Evolutionary conservation across 1,140 invertebrate species (phyloP), one percentile per base, ranked within the genome.

Genomic region (Solenopsis fugax): DNA sequence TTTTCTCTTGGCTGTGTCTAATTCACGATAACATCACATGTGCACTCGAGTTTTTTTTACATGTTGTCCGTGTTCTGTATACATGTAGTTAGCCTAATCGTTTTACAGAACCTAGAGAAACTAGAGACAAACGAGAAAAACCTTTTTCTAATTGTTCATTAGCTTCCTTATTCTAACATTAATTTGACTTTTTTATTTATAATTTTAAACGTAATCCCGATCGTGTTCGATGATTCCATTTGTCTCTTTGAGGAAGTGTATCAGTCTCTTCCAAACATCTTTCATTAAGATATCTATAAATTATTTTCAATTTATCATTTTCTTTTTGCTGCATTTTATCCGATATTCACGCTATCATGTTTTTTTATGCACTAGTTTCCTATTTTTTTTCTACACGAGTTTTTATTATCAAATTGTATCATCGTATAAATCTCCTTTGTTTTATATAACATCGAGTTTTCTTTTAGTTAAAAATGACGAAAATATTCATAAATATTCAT

Each of bases 1-100:
- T 94, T 94, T 93, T 93, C 94, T 94, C 93, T 91, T 89, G 88
- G 80, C 87, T 88, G 45, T 50, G n/a, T 71, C 85, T 89, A 60
- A 64, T 29, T 88, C 48, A 34, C 58, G 24, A 64, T 69, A 69
- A 84, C 34, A 76, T 60, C 48, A 78, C 54, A 10, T 41, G 16
- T n/a, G 21, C 54, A 76, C 18, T 87, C 34, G 58, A 16, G 7
- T 54, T 90, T 69, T 13, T 71, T 48, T 21, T 76, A 41, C 37
- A n/a, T 76, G 62, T 87, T 72, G 54, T 80, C 75, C n/a, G 24
- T 29, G 62, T 34, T 85, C 45, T 60, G 12, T 86, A 18, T 48
- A 58, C 24, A 48, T 56, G 56, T 87, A 73, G n/a, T 72, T 87
- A 48, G 37, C 13, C 21, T 2, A 10, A 45, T 77, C 3, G 34